Base-by-base conservation (phyloP, 2,113 vertebrate species). In the Gadus macrocephalus region DNA sequence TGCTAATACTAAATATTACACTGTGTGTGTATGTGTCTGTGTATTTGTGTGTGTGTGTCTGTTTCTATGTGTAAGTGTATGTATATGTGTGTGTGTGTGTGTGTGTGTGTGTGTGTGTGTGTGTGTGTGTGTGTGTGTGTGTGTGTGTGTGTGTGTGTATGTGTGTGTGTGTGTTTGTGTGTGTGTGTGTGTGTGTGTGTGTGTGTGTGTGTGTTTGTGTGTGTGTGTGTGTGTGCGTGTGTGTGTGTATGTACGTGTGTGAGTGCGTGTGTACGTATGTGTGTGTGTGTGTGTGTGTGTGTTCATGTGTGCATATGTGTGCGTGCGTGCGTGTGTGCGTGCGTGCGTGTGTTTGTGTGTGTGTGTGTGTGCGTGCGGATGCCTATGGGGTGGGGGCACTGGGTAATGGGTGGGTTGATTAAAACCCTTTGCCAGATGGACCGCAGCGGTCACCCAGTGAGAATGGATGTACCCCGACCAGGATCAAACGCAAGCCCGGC, bases 371-470 rank as follows among this genome's bases (percentile, higher is more conserved):
- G 77, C 77, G 66, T 66, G 69, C 66, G 28, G 35, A 15, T 62
- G 8, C 56, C 70, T 49, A 75, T 74, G 64, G 75, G 64, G 76
- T 78, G 66, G 82, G 62, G 77, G 68, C 68, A 82, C 42, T 49
- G 42, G 42, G 42, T 49, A 49, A 49, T 49, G 42, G 42, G 42
- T 49, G 42, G 42, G 42, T 49, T 86, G 86, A 90, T 90, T 90
- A 91, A 93, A 90, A 78, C 84, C 83, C 71, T 35, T 49, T 60
- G 82, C 83, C 91, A 93, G 91, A 93, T 93, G 92, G 91, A 91
- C 86, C 90, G 78, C 89, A 89, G 89, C 81, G 75, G 88, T 91
- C 71, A 58, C 83, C 83, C 88, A 82, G 81, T 71, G 84, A 81
- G 81, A 77, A 65, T 83, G 87, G 75, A 83, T 88, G 80, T 88